Conservation (phyloP, 2,113 vertebrate species). For the Perca fluviatilis region DNA sequence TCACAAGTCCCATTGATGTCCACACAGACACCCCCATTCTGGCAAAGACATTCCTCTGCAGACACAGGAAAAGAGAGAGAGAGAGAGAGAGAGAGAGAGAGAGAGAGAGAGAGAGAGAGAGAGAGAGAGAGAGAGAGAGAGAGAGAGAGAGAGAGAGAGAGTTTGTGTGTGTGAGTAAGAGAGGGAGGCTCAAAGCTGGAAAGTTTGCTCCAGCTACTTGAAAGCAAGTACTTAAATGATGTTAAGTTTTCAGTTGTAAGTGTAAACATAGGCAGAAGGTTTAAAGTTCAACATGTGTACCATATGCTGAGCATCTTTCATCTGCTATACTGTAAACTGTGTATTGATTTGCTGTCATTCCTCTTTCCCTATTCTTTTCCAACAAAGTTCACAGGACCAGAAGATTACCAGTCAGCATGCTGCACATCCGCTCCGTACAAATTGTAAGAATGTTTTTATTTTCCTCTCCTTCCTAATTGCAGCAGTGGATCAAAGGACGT, state of each 20-base stretch:
- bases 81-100: slow-evolving; percentile 8
- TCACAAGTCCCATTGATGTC: slow-evolving; percentile 91
- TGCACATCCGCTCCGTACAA: slow-evolving; percentile 66
- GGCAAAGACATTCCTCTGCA: slow-evolving; percentile 89
- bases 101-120: background rate
- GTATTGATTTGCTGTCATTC: slow-evolving; percentile 69
- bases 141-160: background rate
- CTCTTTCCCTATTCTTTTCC: slow-evolving; percentile 65
- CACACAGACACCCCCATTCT: slow-evolving; percentile 92
- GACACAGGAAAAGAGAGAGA: slow-evolving; percentile 41
- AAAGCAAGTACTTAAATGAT: slow-evolving; percentile 25
- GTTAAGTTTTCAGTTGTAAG: slow-evolving; percentile 26
- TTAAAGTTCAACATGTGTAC: slow-evolving; percentile 59
- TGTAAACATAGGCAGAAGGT: slow-evolving; percentile 57
- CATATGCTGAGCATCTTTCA: slow-evolving; percentile 64
- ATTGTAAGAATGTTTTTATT: slow-evolving; percentile 80
- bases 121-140: background rate
- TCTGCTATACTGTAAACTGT: slow-evolving; percentile 63
- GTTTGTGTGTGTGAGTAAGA: background rate
- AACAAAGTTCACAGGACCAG: slow-evolving; percentile 65
- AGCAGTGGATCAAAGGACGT: slow-evolving; percentile 78
- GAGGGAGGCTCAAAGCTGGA: slow-evolving; percentile 18
- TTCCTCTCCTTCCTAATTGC: slow-evolving; percentile 79
- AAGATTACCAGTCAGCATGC: slow-evolving; percentile 53
- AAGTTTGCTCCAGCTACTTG: slow-evolving; percentile 37